Evolutionary conservation across 2,113 vertebrate species (phyloP).

Genomic region (Rhea americana): DNA sequence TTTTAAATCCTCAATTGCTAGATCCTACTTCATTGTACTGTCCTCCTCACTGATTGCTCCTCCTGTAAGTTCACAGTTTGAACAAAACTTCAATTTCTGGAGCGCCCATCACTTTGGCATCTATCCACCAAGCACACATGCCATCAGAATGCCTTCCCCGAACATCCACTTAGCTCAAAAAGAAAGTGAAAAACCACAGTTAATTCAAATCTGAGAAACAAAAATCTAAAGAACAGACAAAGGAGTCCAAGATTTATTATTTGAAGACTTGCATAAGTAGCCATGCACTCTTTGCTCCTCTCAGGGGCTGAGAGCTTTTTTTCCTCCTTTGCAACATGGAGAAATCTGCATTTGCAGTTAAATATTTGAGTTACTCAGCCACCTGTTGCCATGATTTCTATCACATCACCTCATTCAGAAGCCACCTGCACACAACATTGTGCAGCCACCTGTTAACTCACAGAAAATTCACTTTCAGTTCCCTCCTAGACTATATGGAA

Average conservation of each 20-base stretch:
- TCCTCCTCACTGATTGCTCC: not conserved
- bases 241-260: accelerated
- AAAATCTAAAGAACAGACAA: not conserved
- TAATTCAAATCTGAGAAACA: not conserved
- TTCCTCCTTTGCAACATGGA: not conserved
- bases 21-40: not conserved
- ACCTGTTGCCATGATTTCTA: not conserved
- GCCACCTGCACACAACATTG: not conserved
- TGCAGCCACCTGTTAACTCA: not conserved
- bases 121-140: not conserved
- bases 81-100: not conserved
- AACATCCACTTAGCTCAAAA: not conserved
- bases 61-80: not conserved
- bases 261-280: not conserved
- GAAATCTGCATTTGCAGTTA: not conserved
- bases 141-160: not conserved
- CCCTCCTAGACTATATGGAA: too few species aligned
- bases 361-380: not conserved
- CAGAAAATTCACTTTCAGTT: not conserved
- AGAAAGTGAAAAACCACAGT: not conserved
- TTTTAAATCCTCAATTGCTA: not conserved
- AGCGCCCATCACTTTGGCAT: not conserved
- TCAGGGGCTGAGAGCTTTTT: not conserved
- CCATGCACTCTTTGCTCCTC: not conserved
- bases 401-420: not conserved